Conservation (phyloP, 1,140 invertebrate species). For the Leptinotarsa undecemlineata region DNA sequence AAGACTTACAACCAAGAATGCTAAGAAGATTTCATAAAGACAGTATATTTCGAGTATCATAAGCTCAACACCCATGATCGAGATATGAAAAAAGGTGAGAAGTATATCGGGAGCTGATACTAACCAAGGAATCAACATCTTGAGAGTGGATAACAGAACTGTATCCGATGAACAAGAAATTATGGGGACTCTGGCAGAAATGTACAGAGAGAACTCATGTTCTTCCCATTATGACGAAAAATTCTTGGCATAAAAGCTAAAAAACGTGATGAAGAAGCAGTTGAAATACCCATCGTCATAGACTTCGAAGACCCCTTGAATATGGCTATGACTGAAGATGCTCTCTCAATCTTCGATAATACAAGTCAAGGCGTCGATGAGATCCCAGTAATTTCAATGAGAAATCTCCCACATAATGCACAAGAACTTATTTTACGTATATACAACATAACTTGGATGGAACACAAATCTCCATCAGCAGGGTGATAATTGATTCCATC, state of each 20-base stretch:
- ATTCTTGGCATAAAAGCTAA: neutral
- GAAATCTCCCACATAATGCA: neutral
- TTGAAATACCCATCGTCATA: too few relatives aligned
- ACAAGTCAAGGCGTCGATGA: neutral
- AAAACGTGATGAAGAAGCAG: neutral
- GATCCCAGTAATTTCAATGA: neutral
- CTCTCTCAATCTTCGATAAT: neutral
- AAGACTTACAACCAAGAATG: neutral
- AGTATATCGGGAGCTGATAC: too few relatives aligned
- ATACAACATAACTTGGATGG: too few relatives aligned
- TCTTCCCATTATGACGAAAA: too few relatives aligned
- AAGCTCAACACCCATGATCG: neutral
- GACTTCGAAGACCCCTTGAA: neutral
- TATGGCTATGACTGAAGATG: neutral
- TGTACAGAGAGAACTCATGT: neutral
- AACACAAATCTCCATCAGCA: neutral
- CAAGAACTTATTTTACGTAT: neutral
- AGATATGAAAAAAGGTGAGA: neutral
- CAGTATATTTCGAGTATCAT: conserved; percentile 4
- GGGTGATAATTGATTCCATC: neutral
- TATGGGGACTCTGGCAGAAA: neutral
- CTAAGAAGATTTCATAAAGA: conserved; percentile 6
- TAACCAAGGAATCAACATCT: neutral
- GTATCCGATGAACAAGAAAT: neutral
- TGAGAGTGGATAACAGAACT: too few relatives aligned